These are phyloP conservation scores for Drosophila gunungcola DNA, from an alignment of 1,140 invertebrate species.

Conservation along the genomic window DNA sequence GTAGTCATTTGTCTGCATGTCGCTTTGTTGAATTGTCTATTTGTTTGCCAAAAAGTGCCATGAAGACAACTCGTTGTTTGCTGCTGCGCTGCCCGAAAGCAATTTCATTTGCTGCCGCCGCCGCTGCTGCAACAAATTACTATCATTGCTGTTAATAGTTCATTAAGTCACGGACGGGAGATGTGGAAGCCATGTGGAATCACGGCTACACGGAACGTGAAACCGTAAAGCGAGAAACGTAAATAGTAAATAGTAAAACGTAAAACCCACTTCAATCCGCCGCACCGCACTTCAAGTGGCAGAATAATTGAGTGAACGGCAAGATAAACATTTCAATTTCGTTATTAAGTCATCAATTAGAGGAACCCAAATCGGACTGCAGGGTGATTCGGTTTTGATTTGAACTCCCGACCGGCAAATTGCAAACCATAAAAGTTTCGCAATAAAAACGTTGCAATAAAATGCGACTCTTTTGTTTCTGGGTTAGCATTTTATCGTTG, in stretches of 20 bases:
- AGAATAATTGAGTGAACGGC: constrained; percentile 82
- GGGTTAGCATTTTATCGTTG: constrained; percentile 9
- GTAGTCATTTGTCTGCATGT: constrained; percentile 80
- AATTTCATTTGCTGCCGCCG: constrained; percentile 65
- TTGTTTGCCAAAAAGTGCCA: constrained; percentile 82
- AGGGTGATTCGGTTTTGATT: constrained; percentile 19
- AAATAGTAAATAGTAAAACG: constrained; percentile 48
- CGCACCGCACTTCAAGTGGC: constrained; percentile 57
- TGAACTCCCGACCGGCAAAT: constrained; percentile 9
- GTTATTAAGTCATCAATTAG: constrained; percentile 83
- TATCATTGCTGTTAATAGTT: constrained; percentile 83
- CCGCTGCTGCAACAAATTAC: constrained; percentile 72
- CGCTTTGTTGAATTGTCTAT: constrained; percentile 81
- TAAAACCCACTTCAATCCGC: constrained; percentile 46
- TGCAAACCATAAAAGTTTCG: constrained; percentile 15
- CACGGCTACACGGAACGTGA: constrained; percentile 56
- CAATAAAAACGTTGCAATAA: constrained; percentile 20
- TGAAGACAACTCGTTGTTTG: constrained; percentile 75
- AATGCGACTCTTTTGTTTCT: constrained; percentile 24
- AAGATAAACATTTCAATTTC: constrained; percentile 80
- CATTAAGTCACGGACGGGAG: constrained; percentile 79
- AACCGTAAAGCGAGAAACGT: constrained; percentile 52
- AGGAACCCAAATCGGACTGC: constrained; percentile 31
- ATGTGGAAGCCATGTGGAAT: constrained; percentile 61
- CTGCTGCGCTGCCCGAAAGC: constrained; percentile 52